phyloP scores from a whole-genome alignment of 37 sponge, comb jelly and placozoan genomes.

The Hormiphora californensis region DNA sequence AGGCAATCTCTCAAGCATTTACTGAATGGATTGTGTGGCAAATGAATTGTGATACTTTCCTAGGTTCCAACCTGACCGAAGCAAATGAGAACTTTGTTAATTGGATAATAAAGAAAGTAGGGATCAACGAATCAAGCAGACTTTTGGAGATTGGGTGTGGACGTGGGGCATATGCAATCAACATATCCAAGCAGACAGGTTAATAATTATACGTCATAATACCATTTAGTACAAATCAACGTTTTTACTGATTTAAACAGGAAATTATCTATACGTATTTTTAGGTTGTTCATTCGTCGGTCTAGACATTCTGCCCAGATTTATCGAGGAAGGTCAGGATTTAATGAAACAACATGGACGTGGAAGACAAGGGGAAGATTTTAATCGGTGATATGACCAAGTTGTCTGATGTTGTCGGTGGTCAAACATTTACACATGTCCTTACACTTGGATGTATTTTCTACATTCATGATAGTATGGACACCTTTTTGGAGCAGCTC shows the following conservation, averaged over 20 bases:
- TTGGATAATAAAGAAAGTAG: neutral
- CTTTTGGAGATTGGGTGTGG: slow-evolving; percentile 34
- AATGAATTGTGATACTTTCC: too few species aligned
- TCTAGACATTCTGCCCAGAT: neutral
- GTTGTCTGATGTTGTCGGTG: neutral
- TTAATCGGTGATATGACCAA: neutral
- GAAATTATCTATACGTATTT: neutral
- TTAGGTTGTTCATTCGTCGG: neutral
- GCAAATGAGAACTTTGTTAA: slow-evolving; percentile 7
- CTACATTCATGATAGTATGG: slow-evolving; percentile 2
- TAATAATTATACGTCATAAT: too few species aligned
- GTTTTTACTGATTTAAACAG: too few species aligned
- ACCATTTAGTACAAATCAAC: too few species aligned
- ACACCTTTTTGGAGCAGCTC: neutral
- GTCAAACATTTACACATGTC: neutral
- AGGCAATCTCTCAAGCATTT: too few species aligned
- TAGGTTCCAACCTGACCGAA: neutral
- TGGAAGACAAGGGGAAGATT: neutral
- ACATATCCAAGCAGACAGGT: slow-evolving; percentile 3
- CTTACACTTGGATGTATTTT: slow-evolving; percentile 4
- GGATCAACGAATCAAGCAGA: neutral
- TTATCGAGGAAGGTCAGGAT: neutral
- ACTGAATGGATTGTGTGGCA: too few species aligned
- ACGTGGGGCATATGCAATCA: neutral
- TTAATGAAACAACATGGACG: neutral